A percentile compares a stretch with the other conserved stretches of the same genome.
These are phyloP conservation scores for Pandemis cinnamomeana DNA, from an alignment of 2,888 invertebrate genomes.

Conservation along the genomic window DNA sequence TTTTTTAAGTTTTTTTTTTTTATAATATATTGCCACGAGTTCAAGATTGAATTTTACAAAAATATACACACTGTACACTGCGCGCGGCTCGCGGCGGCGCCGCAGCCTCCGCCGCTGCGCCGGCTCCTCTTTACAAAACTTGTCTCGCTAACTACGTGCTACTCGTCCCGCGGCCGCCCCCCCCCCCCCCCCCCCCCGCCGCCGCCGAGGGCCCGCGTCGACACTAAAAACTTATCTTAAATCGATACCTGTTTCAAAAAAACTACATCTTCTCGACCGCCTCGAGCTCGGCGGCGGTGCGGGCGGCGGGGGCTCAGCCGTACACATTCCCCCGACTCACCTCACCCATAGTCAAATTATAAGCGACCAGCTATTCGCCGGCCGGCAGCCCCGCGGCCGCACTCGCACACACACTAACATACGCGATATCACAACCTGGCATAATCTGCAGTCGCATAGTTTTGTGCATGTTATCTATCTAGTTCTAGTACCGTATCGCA, in stretches of 20 bases:
- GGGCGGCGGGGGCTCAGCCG: background rate
- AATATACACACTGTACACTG: conserved; percentile 81
- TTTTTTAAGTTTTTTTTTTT: conserved; percentile 68
- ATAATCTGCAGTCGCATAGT: conserved; percentile 2
- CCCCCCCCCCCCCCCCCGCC: too few relatives aligned
- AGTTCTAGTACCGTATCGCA: background rate
- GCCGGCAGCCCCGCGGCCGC: too few relatives aligned
- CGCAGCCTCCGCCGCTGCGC: too few relatives aligned
- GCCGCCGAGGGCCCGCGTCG: background rate
- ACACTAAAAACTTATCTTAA: background rate
- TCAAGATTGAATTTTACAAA: conserved; percentile 80
- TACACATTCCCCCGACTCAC: background rate
- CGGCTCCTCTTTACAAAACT: conserved; percentile 16
- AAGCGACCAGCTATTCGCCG: background rate
- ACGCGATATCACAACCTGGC: conserved; percentile 9
- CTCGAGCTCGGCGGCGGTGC: background rate
- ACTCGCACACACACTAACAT: background rate
- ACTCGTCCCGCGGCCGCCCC: background rate
- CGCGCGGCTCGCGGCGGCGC: background rate
- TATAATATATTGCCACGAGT: conserved; percentile 82
- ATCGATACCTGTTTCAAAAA: background rate
- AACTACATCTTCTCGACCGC: background rate
- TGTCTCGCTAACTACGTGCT: conserved; percentile 13
- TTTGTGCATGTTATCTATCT: background rate
- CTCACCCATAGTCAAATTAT: background rate